These are phyloP conservation scores for Podilymbus podiceps DNA, from an alignment of 2,113 vertebrate species.

Conservation along the genomic window DNA sequence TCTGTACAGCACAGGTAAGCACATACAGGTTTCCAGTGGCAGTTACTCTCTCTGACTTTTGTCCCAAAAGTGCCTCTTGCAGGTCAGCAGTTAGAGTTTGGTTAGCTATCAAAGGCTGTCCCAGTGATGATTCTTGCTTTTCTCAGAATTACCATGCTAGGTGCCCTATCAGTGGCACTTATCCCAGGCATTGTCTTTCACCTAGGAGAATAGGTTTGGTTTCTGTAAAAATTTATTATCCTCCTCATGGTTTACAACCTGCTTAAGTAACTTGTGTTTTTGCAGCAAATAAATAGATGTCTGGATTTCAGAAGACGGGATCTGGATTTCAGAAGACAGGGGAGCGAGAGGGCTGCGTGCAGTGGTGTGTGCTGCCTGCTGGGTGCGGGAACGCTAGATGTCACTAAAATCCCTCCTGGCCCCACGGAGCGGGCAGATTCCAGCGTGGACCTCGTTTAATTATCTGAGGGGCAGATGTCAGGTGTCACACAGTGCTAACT, in stretches of 20 bases:
- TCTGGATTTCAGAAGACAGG: not conserved
- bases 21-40: not conserved
- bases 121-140: too few species aligned
- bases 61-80: not conserved
- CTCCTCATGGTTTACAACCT: not conserved
- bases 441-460: fast-evolving
- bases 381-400: not conserved
- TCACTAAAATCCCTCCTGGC: not conserved
- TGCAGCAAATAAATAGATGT: not conserved
- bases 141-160: not conserved
- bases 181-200: not conserved
- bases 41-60: not conserved
- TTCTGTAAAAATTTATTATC: not conserved
- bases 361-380: not conserved
- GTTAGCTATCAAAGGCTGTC: not conserved
- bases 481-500: not conserved
- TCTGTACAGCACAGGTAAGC: not conserved
- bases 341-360: not conserved
- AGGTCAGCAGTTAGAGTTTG: not conserved
- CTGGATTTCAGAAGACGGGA: not conserved
- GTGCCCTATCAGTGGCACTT: not conserved
- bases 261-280: not conserved
- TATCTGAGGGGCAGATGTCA: too few species aligned
- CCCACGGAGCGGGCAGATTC: not conserved
- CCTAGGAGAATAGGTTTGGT: not conserved